Percentiles rank a stretch among this genome's conserved stretches.
Conservation (phyloP, 2,888 invertebrate species). For the Pyrrhosoma nymphula region DNA sequence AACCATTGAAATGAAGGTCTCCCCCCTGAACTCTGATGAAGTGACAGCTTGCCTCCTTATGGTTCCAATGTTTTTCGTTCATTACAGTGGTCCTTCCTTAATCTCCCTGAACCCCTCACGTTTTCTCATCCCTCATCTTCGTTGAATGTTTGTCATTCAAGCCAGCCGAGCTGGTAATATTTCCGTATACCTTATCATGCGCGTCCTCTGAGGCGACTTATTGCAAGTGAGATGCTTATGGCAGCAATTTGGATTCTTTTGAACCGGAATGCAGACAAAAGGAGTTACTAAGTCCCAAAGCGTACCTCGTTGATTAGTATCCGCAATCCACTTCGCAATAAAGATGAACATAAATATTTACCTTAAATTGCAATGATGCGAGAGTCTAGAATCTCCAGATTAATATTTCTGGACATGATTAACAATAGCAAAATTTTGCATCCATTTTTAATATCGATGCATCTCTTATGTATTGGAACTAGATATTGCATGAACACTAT, state of each 20-base stretch:
- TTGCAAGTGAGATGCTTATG: neutral
- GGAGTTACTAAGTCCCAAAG: too few species aligned
- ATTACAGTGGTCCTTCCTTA: neutral
- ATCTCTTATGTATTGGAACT: too few species aligned
- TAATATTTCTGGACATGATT: too few species aligned
- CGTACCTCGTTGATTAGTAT: too few species aligned
- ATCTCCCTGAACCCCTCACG: neutral
- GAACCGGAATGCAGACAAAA: too few species aligned
- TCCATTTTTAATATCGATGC: too few species aligned
- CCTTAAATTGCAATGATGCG: too few species aligned
- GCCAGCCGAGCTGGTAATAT: neutral
- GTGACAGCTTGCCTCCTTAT: slow-evolving; percentile 13
- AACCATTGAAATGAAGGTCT: neutral
- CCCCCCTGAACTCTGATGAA: neutral
- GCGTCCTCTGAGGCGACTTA: neutral
- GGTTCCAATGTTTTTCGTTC: neutral
- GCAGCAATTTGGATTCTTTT: neutral
- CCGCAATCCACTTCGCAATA: too few species aligned
- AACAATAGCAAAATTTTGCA: too few species aligned
- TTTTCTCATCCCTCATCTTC: neutral
- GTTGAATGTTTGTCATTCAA: neutral
- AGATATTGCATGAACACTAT: too few species aligned
- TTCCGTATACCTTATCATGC: neutral
- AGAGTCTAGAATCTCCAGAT: too few species aligned
- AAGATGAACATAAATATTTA: too few species aligned